Conservation (phyloP, 2,888 invertebrate genomes). For the Eledona agricola region DNA sequence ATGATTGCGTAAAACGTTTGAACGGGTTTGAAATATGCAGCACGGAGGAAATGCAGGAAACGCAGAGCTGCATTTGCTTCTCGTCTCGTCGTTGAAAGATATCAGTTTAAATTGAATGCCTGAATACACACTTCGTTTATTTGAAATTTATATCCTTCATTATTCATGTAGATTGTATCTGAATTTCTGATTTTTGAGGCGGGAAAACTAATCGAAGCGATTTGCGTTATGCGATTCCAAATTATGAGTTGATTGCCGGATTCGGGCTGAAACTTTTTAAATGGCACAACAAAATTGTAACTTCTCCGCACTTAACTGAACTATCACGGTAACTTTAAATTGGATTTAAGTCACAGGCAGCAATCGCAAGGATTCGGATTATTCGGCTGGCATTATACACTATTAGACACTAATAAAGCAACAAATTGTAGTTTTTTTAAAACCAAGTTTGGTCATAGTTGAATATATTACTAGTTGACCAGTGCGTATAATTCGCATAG, state of each 20-base stretch:
- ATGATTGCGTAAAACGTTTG: conserved; percentile 37
- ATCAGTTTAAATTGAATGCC: conserved; percentile 34
- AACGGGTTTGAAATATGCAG: conserved; percentile 36
- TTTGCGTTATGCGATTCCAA: conserved; percentile 15
- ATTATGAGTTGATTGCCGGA: conserved; percentile 25
- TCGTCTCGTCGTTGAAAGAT: conserved; percentile 25
- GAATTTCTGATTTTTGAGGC: conserved; percentile 22
- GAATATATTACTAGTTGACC: too few relatives aligned
- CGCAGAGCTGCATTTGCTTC: conserved; percentile 30
- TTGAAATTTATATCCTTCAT: conserved; percentile 36
- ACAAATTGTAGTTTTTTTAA: too few relatives aligned
- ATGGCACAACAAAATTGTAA: conserved; percentile 29
- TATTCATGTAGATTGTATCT: conserved; percentile 33
- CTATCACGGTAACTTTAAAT: conserved; percentile 34
- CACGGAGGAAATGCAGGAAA: conserved; percentile 33
- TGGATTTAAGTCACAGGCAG: conserved; percentile 29
- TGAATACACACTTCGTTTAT: conserved; percentile 35
- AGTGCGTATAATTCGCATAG: too few relatives aligned
- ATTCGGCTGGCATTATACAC: too few relatives aligned
- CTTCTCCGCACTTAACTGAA: conserved; percentile 20
- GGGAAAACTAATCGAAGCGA: conserved; percentile 14
- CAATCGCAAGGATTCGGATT: too few relatives aligned
- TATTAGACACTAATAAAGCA: too few relatives aligned
- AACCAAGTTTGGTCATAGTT: too few relatives aligned
- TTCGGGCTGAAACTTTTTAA: conserved; percentile 28